Percentiles rank a stretch among this genome's conserved stretches.
These are phyloP conservation scores for Chironomus riparius DNA, from an alignment of 2,888 invertebrate species.

Conservation along the genomic window DNA sequence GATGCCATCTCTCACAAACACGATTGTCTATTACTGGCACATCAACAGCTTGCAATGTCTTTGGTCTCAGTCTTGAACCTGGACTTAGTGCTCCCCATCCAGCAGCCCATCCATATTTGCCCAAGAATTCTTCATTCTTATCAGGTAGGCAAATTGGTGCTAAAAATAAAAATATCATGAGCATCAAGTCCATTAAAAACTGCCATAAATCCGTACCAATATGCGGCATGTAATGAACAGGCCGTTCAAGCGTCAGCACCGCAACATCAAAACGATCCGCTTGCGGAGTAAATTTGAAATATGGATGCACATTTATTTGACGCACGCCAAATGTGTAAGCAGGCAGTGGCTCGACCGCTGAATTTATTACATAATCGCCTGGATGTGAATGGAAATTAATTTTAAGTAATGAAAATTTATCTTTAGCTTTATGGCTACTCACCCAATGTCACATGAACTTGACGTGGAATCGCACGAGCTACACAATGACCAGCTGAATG, in stretches of 20 bases:
- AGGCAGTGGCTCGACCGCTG: constrained; percentile 81
- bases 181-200: not conserved
- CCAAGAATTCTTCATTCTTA: constrained; percentile 80
- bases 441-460: constrained; percentile 72
- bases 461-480: constrained; percentile 79
- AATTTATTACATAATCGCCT: constrained; percentile 90
- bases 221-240: constrained; percentile 84
- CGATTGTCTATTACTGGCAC: constrained; percentile 86
- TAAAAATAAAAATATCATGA: constrained; percentile 35
- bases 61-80: constrained; percentile 77
- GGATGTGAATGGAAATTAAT: constrained; percentile 37
- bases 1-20: constrained; percentile 56
- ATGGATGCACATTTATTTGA: constrained; percentile 81
- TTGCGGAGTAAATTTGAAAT: constrained; percentile 88
- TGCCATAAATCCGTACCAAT: constrained; percentile 48
- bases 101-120: constrained; percentile 85
- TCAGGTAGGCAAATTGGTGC: constrained; percentile 86
- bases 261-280: constrained; percentile 87
- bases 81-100: constrained; percentile 85
- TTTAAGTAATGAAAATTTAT: not conserved
- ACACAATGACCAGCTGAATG: constrained; percentile 87
- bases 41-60: constrained; percentile 83
- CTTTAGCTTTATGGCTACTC: not conserved
- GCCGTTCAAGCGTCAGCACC: constrained; percentile 74
- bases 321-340: constrained; percentile 90